Base-by-base conservation (phyloP, 2,113 vertebrate species). In the Boulengeromyrus knoepffleri region DNA sequence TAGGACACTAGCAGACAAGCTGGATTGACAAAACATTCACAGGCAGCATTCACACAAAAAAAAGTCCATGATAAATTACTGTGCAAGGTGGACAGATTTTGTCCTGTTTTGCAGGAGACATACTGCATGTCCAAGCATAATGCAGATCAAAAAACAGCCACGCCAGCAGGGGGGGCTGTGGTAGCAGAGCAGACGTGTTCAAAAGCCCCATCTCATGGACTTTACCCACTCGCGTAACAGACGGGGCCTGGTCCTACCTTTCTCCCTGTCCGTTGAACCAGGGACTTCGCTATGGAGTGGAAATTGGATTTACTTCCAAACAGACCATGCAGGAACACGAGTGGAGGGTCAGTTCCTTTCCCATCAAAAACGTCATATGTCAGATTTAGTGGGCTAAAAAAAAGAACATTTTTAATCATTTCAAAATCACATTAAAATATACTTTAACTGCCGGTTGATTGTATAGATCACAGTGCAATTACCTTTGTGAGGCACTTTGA, bases 231-330 rank as follows among this genome's bases (percentile, higher is more conserved):
- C 0, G 1, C 0, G 0, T 2, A 1, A 0, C n/a, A 83, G 24
- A 0, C 0, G 1, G 47, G 36, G 62, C 45, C 4, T 15, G 7
- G 93, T 93, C 91, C 95, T 96, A 99, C 98, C 97, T 96, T 98
- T 90, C 97, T 95, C 2, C 97, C 96, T 0, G 97, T 97, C 86
- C 94, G 95, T 85, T 95, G 96, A n/a, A 96, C 97, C 92, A 99
- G 92, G 1, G 95, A 95, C 91, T 97, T 97, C 0, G 97, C 97
- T 88, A 97, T 96, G 0, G 97, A 97, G 80, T 97, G 96, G 92
- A 99, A 98, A 94, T 99, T 99, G 70, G 95, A 93, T 90, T 95
- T 97, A 95, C 96, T 97, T 89, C 98, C 98, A 90, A 99, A 98
- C 46, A 99, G 95, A 21, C 98, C 98, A 0, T 99, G 98, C 5